Percentiles rank a stretch among this genome's conserved stretches.
Conservation (phyloP, 2,888 invertebrate genomes). For the Ichneumoninae sp. region DNA sequence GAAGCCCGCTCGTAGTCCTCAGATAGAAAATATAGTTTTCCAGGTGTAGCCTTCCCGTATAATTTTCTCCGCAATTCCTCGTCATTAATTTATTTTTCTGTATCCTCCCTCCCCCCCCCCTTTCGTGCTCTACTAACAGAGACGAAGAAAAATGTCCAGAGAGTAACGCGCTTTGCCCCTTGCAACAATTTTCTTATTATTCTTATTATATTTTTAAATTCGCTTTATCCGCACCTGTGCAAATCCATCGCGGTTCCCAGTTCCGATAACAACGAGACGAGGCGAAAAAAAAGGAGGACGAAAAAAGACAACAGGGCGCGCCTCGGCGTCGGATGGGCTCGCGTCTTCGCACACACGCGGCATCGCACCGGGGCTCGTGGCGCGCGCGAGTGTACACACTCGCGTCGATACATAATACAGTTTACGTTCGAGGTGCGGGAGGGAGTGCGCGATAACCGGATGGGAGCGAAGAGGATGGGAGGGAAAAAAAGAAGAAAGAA, state of each 20-base stretch:
- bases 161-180: background rate
- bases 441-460: background rate
- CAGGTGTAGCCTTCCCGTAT: no score
- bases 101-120: no score
- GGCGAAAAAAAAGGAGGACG: background rate
- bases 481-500: background rate
- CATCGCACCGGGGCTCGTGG: background rate
- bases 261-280: background rate
- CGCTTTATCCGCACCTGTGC: background rate
- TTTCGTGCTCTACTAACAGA: no score
- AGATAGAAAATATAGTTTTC: no score
- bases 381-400: conserved; percentile 1
- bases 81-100: no score
- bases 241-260: background rate
- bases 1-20: no score
- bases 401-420: background rate
- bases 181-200: background rate
- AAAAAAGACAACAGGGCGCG: background rate
- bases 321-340: background rate
- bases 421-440: conserved; percentile 3
- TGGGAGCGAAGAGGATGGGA: background rate
- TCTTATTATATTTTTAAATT: background rate
- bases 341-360: background rate
- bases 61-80: no score
- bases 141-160: background rate